Evolutionary conservation across 2,113 vertebrate species (phyloP), one percentile per base, ranked within the genome.

Genomic region (Todiramphus saurophagus): DNA sequence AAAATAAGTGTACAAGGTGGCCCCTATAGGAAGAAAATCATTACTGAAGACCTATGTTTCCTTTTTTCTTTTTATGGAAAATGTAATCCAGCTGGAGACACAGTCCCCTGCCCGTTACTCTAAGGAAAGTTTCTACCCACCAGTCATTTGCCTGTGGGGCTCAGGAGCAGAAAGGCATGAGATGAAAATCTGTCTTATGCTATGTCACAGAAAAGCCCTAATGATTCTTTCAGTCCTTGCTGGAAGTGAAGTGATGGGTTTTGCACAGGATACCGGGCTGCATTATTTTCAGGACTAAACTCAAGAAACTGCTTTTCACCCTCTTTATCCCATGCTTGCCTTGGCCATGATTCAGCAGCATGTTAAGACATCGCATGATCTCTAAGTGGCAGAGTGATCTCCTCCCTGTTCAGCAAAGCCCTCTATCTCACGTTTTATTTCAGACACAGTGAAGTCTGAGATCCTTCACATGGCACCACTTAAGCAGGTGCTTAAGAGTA

Each of bases 1-100:
- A 91, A 88, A 94, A 86, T 69, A 95, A 94, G 76, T 90, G 63
- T 76, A 85, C 83, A 27, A 96, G 96, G 72, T 98, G 85, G 96
- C 81, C 91, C 48, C 80, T 92, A 90, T 94, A 97, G 76, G 83
- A 92, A 96, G 94, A 92, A 97, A 91, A 79, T 87, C 76, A 81
- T 97, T 96, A 94, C 64, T 81, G 55, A 72, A 91, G 51, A 89
- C 83, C 48, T 43, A 56, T 5, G 16, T 69, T 67, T 91, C 64
- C 13, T 44, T 31, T 66, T 14, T 33, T 27, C 82, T 83, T 44
- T 7, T 79, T 86, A 75, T 81, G 46, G 43, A 80, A 92, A 89
- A 73, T 50, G 8, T 73, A 91, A 79, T 72, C 62, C 80, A 68
- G 23, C 35, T 93, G 51, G 73, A 87, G 51, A 66, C 69, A 68